These are phyloP conservation scores for Microplitis manilae DNA, from an alignment of 2,888 invertebrate genomes.

Conservation along the genomic window DNA sequence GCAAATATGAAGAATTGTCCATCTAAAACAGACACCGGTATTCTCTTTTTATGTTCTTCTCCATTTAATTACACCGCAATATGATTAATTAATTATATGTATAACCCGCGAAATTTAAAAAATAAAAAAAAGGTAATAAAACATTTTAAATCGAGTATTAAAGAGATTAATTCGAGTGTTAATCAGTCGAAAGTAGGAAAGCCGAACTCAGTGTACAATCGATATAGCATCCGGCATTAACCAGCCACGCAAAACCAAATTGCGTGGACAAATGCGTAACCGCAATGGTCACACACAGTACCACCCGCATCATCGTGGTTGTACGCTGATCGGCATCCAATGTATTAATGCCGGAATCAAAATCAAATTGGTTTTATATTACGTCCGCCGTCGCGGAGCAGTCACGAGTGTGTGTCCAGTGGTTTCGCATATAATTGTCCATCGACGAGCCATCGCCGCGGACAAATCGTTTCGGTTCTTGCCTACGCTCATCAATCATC, in stretches of 20 bases:
- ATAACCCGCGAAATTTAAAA: conserved; percentile 9
- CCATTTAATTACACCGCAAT: too few relatives aligned
- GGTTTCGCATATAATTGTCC: conserved; percentile 41
- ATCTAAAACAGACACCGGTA: conserved; percentile 72
- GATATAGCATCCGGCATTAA: conserved; percentile 44
- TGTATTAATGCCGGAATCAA: conserved; percentile 54
- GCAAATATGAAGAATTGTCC: conserved; percentile 84
- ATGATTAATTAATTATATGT: too few relatives aligned
- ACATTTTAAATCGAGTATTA: conserved; percentile 11
- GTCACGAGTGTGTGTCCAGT: conserved; percentile 31
- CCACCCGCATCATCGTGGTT: conserved; percentile 35
- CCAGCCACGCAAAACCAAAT: conserved; percentile 56
- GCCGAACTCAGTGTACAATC: conserved; percentile 30
- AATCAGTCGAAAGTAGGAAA: conserved; percentile 29
- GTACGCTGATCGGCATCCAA: conserved; percentile 47
- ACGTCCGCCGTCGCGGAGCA: conserved; percentile 33
- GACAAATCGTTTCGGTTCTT: conserved; percentile 48
- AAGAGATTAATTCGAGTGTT: conserved; percentile 37
- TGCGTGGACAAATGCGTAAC: conserved; percentile 57
- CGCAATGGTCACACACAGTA: conserved; percentile 50
- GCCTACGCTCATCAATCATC: conserved; percentile 44
- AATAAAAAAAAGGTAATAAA: conserved; percentile 3
- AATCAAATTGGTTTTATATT: conserved; percentile 52
- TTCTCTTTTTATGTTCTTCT: conserved; percentile 47
- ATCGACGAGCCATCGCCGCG: conserved; percentile 46